These are phyloP conservation scores for Idaea straminata DNA, from an alignment of 2,888 invertebrate genomes.

Conservation along the genomic window DNA sequence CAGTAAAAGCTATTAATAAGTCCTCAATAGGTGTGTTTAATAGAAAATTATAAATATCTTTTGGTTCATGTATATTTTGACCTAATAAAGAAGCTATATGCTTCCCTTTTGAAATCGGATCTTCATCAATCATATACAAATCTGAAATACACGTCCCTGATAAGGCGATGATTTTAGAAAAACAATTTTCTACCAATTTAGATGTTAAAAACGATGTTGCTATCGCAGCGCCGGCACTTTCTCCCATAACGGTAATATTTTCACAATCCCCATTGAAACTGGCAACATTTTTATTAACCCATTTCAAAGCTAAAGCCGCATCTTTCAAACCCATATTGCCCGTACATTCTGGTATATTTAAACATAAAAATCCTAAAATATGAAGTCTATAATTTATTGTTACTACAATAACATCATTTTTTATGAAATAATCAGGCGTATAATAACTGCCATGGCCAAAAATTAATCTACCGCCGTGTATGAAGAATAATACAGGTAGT, in stretches of 20 bases:
- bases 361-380: constrained; percentile 60
- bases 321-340: constrained; percentile 69
- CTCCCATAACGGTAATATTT: constrained; percentile 62
- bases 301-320: constrained; percentile 55
- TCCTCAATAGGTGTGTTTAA: constrained; percentile 47
- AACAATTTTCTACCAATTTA: constrained; percentile 53
- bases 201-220: constrained; percentile 49
- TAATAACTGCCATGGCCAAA: constrained; percentile 77
- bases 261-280: constrained; percentile 56
- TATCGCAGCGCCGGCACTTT: constrained; percentile 61
- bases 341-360: constrained; percentile 60
- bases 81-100: constrained; percentile 48
- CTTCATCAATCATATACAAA: constrained; percentile 51
- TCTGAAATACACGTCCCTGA: constrained; percentile 58
- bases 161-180: constrained; percentile 55
- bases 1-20: constrained; percentile 45
- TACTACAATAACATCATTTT: constrained; percentile 59
- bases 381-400: constrained; percentile 65
- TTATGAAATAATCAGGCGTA: constrained; percentile 59
- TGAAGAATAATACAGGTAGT: constrained; percentile 77
- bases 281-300: constrained; percentile 60
- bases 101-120: constrained; percentile 51
- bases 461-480: constrained; percentile 79
- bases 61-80: constrained; percentile 36
- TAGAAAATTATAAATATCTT: constrained; percentile 47